A percentile compares a stretch with the other conserved stretches of the same genome.
phyloP scores from a whole-genome alignment of 2,888 invertebrate genomes.

The Melanophora roralis region DNA sequence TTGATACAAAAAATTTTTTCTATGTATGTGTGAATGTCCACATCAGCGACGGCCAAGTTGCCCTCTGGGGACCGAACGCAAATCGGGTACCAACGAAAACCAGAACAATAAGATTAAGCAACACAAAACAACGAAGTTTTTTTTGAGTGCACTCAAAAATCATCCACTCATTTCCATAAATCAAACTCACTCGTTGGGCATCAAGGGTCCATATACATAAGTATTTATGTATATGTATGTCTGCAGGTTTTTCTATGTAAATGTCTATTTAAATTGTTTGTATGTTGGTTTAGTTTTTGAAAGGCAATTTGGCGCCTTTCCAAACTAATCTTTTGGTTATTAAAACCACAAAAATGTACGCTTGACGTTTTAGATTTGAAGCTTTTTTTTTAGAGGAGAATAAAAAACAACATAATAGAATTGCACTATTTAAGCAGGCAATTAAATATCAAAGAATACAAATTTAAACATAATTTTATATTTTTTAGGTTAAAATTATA shows the following conservation, averaged over 20 bases:
- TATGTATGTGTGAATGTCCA: not conserved
- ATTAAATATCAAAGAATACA: slow-evolving; percentile 25
- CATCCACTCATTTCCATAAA: too few species aligned
- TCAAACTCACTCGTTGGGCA: too few species aligned
- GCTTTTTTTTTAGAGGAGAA: not conserved
- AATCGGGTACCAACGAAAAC: too few species aligned
- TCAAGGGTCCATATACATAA: too few species aligned
- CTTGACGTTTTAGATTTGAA: slow-evolving; percentile 49
- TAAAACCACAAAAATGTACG: slow-evolving; percentile 60
- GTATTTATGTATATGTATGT: slow-evolving; percentile 12
- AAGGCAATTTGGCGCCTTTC: slow-evolving; percentile 62
- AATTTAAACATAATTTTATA: too few species aligned
- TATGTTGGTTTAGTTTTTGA: slow-evolving; percentile 40
- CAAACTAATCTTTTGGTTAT: slow-evolving; percentile 62
- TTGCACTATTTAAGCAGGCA: slow-evolving; percentile 52
- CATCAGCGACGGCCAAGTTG: too few species aligned
- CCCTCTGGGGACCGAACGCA: too few species aligned
- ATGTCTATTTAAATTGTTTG: slow-evolving; percentile 43
- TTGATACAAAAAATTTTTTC: too few species aligned
- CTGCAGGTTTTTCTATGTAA: slow-evolving; percentile 34
- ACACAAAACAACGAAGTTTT: too few species aligned
- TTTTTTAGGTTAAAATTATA: too few species aligned
- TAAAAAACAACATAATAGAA: slow-evolving; percentile 16
- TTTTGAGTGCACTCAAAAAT: too few species aligned
- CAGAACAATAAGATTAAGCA: too few species aligned